Evolutionary conservation across 2,113 vertebrate genomes (phyloP).

Genomic region (Meriones unguiculatus): DNA sequence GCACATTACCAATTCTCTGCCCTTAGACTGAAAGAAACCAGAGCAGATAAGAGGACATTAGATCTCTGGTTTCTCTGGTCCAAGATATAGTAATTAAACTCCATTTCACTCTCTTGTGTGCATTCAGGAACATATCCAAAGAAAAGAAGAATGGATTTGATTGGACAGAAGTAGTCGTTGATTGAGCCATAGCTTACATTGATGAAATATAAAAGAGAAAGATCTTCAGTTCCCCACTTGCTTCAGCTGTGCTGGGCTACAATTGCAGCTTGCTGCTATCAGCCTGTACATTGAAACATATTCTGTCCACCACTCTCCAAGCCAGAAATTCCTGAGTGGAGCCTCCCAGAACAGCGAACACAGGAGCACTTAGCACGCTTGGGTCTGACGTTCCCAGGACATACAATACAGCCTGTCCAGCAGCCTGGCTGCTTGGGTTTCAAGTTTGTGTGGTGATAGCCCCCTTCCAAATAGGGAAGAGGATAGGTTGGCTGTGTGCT

Average conservation of each 20-base stretch:
- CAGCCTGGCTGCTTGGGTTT: slow-evolving; percentile 41
- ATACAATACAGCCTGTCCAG: slow-evolving; percentile 45
- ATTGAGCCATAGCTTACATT: background rate
- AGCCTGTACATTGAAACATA: accelerated
- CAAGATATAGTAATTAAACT: slow-evolving; percentile 12
- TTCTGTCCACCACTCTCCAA: accelerated
- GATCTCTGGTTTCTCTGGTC: background rate
- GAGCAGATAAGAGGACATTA: background rate
- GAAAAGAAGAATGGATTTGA: background rate
- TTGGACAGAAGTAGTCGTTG: background rate
- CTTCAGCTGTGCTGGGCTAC: accelerated
- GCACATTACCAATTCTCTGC: background rate
- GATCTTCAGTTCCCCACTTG: accelerated
- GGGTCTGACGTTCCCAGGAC: slow-evolving; percentile 63
- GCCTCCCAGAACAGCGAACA: background rate
- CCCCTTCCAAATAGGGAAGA: slow-evolving; percentile 49
- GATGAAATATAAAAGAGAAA: background rate
- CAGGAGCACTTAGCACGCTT: background rate
- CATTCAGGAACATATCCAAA: slow-evolving; percentile 3
- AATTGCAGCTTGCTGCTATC: accelerated
- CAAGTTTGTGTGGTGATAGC: slow-evolving; percentile 4
- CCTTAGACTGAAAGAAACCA: background rate
- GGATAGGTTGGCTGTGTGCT: background rate
- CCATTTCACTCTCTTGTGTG: background rate
- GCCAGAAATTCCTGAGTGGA: background rate